These are phyloP conservation scores for Microctenopoma stevenorrisi DNA, from an alignment of 2,797 vertebrate genomes.

Conservation along the genomic window DNA sequence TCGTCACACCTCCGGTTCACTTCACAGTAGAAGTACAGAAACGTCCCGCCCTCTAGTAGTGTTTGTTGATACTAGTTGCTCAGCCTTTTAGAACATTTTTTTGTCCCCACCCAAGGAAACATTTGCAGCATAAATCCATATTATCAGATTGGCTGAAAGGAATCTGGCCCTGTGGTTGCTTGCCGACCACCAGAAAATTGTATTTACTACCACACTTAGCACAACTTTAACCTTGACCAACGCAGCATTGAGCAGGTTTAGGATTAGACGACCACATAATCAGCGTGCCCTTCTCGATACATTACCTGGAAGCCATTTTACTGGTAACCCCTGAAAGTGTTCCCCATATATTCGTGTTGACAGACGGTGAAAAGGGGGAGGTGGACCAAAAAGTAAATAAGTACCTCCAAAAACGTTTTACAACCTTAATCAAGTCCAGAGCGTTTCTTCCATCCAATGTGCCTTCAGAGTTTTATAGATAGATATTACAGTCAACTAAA, in stretches of 20 bases:
- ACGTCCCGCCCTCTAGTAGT: constrained; percentile 7
- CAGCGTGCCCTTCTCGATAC: constrained; percentile 44
- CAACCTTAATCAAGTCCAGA: constrained; percentile 85
- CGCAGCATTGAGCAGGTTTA: constrained; percentile 46
- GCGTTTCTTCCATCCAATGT: constrained; percentile 66
- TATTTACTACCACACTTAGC: constrained; percentile 79
- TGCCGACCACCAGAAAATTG: constrained; percentile 80
- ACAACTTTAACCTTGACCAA: constrained; percentile 74
- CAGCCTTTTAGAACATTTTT: constrained; percentile 52
- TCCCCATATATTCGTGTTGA: constrained; percentile 74
- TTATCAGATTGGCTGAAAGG: constrained; percentile 73
- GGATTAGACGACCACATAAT: constrained; percentile 77
- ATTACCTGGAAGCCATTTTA: constrained; percentile 75
- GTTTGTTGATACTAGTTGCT: constrained; percentile 66
- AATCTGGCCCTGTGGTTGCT: constrained; percentile 65
- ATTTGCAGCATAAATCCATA: constrained; percentile 57
- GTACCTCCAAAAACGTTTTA: constrained; percentile 78
- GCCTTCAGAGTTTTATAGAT: constrained; percentile 84
- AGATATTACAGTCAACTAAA: constrained; percentile 81
- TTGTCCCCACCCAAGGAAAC: constrained; percentile 26
- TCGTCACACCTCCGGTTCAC: constrained; percentile 37
- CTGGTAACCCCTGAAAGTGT: constrained; percentile 71
- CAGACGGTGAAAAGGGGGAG: constrained; percentile 78
- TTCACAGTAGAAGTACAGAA: constrained; percentile 40
- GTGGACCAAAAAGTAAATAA: constrained; percentile 81